Conservation (phyloP, 1,140 invertebrate genomes). For the Nymphalis io region DNA sequence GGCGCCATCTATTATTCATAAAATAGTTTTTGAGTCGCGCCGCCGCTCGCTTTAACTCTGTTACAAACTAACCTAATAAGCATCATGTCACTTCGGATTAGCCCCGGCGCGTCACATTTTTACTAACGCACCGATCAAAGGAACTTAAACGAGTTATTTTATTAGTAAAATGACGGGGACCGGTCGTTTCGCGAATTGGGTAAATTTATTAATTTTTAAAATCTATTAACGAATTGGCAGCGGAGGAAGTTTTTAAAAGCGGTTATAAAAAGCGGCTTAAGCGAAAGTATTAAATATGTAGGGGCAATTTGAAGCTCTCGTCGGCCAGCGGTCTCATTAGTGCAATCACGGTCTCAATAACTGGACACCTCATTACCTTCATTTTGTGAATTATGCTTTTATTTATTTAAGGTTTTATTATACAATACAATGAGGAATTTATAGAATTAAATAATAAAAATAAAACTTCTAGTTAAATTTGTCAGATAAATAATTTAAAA, state of each 20-base stretch:
- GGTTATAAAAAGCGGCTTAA: slow-evolving; percentile 30
- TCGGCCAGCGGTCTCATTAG: slow-evolving; percentile 24
- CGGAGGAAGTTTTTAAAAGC: slow-evolving; percentile 44
- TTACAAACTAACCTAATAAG: slow-evolving; percentile 77
- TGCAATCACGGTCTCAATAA: slow-evolving; percentile 23
- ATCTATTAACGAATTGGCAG: slow-evolving; percentile 66
- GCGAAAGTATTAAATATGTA: slow-evolving; percentile 27
- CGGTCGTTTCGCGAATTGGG: slow-evolving; percentile 40
- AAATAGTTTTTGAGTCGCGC: slow-evolving; percentile 80
- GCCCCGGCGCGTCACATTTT: slow-evolving; percentile 57
- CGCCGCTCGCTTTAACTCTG: slow-evolving; percentile 71
- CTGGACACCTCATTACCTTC: slow-evolving; percentile 10
- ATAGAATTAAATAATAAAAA: neutral
- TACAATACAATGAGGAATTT: no score
- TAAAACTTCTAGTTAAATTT: neutral
- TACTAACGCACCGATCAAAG: slow-evolving; percentile 67
- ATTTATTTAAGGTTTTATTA: neutral
- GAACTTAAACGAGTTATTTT: slow-evolving; percentile 63
- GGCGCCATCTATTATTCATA: slow-evolving; percentile 79
- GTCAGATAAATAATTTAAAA: no score
- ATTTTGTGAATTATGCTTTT: slow-evolving; percentile 1
- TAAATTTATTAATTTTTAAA: slow-evolving; percentile 73
- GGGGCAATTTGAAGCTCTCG: slow-evolving; percentile 25
- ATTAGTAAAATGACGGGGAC: slow-evolving; percentile 50
- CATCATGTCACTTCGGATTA: slow-evolving; percentile 79